Percentiles rank a stretch among this genome's conserved stretches.
Evolutionary conservation across 2,113 vertebrate genomes (phyloP).

Genomic region (Oreotragus oreotragus): DNA sequence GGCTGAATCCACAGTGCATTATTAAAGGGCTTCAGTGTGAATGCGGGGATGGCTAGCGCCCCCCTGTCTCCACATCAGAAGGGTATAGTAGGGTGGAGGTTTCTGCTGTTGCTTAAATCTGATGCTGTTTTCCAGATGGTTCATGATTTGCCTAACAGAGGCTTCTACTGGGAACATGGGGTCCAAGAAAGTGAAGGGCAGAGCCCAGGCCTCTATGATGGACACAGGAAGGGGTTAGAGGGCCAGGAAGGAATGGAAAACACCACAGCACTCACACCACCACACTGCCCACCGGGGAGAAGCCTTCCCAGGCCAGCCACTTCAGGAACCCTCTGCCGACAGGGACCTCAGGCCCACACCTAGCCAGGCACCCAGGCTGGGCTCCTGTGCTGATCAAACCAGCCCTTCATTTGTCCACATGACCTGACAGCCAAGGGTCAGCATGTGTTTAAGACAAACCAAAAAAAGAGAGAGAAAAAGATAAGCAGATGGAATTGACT

Average conservation of each 20-base stretch:
- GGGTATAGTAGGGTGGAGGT: not conserved
- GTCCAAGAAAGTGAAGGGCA: not conserved
- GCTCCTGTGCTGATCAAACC: not conserved
- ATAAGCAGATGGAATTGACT: not conserved
- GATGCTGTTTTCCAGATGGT: not conserved
- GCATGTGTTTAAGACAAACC: not conserved
- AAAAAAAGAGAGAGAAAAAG: not conserved
- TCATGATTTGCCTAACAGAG: not conserved
- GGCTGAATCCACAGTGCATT: not conserved
- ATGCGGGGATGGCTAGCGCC: not conserved
- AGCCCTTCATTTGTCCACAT: not conserved
- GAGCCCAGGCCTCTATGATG: not conserved
- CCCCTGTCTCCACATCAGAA: not conserved
- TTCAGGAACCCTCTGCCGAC: not conserved
- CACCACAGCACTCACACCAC: not conserved
- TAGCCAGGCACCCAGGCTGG: not conserved
- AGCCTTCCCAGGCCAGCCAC: not conserved
- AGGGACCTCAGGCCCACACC: not conserved
- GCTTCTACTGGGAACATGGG: not conserved
- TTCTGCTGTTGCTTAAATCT: not conserved
- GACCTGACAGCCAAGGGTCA: not conserved
- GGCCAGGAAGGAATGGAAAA: not conserved
- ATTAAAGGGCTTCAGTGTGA: not conserved
- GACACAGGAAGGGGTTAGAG: not conserved
- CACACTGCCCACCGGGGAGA: not conserved